Evolutionary conservation across 2,113 vertebrate species (phyloP).

Genomic region (Patagioenas fasciata): DNA sequence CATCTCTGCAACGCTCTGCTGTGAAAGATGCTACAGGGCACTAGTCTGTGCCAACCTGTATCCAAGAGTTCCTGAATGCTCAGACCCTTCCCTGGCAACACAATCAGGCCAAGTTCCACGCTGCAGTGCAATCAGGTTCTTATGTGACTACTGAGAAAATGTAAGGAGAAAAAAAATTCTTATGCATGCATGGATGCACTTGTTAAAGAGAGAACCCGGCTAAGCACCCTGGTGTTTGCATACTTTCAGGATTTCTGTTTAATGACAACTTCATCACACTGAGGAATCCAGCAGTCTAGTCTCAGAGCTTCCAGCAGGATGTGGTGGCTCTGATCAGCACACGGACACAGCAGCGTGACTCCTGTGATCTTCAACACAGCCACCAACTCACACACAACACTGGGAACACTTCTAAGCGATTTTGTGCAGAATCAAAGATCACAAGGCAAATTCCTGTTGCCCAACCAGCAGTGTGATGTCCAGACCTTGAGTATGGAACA

Average conservation of each 20-base stretch:
- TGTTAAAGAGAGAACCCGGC: not conserved
- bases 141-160: not conserved
- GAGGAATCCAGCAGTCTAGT: not conserved
- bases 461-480: not conserved
- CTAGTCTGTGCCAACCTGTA: not conserved
- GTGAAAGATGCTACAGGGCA: not conserved
- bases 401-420: fast-evolving
- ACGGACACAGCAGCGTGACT: not conserved
- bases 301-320: not conserved
- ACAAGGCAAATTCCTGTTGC: not conserved
- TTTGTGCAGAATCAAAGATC: not conserved
- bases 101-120: not conserved
- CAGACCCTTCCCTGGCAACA: not conserved
- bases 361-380: not conserved
- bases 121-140: not conserved
- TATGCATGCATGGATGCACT: not conserved
- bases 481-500: fast-evolving
- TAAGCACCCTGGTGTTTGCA: not conserved
- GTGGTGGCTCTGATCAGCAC: not conserved
- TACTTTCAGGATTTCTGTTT: not conserved
- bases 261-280: not conserved
- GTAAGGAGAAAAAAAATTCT: not conserved
- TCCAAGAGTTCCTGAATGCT: not conserved
- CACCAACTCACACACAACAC: not conserved
- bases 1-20: not conserved